Conservation (phyloP, 2,888 invertebrate species). For the Chromoteleia sp. region DNA sequence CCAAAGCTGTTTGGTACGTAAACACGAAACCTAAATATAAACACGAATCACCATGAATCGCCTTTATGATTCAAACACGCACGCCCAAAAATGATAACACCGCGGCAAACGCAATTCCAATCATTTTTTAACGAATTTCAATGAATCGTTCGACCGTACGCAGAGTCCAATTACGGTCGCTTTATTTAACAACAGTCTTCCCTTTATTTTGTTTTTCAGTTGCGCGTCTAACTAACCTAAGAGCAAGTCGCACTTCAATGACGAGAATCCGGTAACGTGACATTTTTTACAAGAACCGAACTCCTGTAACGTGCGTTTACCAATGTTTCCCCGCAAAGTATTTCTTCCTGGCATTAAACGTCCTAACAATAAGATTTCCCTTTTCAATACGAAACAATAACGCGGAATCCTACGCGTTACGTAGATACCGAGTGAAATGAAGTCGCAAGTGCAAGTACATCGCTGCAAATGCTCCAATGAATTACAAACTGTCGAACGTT, state of each 20-base stretch:
- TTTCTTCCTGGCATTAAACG: constrained; percentile 41
- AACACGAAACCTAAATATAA: constrained; percentile 29
- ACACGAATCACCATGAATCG: constrained; percentile 23
- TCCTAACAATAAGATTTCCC: constrained; percentile 50
- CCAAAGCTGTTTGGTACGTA: constrained; percentile 38
- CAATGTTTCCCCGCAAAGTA: constrained; percentile 15
- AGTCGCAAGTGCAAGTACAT: constrained; percentile 41
- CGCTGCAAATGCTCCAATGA: constrained; percentile 40
- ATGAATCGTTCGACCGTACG: too few species aligned
- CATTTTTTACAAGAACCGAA: constrained; percentile 1
- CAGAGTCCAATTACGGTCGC: too few species aligned
- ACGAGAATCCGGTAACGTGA: too few species aligned
- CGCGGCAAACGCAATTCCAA: neutral
- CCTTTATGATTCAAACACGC: constrained; percentile 2
- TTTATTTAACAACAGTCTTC: too few species aligned
- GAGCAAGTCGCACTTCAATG: too few species aligned
- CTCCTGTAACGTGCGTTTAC: constrained; percentile 12
- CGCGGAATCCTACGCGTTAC: constrained; percentile 32
- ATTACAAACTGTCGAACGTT: constrained; percentile 53
- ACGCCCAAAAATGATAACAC: constrained; percentile 12
- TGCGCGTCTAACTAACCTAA: too few species aligned
- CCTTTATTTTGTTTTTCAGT: too few species aligned
- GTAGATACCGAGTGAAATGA: constrained; percentile 37
- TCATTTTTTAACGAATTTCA: neutral
- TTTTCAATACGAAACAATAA: constrained; percentile 35